Evolutionary conservation across 2,113 vertebrate species (phyloP), one percentile per base, ranked within the genome.

Genomic region (Salvelinus alpinus): DNA sequence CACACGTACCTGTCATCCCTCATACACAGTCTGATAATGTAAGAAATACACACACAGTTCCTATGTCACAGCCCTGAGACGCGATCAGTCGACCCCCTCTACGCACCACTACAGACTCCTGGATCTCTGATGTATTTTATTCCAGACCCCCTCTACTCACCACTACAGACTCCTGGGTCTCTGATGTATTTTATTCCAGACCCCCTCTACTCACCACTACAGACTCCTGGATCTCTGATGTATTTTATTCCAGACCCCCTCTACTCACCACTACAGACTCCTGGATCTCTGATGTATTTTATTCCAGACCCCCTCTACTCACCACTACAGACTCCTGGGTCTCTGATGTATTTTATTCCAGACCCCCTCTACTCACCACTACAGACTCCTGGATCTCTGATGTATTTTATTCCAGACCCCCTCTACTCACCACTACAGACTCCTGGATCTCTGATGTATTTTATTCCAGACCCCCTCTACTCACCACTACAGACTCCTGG

Each of bases 251-350:
- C 29, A 29, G 25, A 13, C 1, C 31, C n/a, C 14, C 20, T 9
- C 24, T 47, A 84, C 94, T 84, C 62, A 98, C 97, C 86, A 70
- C 79, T 87, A 83, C 98, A 99, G 38, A 95, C 94, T 0, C 82
- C 57, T 0, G 95, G 96, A 80, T 99, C 96, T 60, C 29, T 29
- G 29, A 29, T 29, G 29, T 29, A 4, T 4, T 29, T 29, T 3
- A 29, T 29, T 29, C 3, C 3, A 29, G 25, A 13, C 1, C 31
- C n/a, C 14, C 20, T 9, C 24, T 47, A 84, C 94, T 84, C 62
- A 98, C 97, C 86, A 70, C 79, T 87, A 83, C 98, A 99, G 38
- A 95, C 94, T 0, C 82, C 57, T 0, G 95, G 96, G 80, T 99
- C 96, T 60, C 29, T 29, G 29, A 29, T 4, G 29, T 29, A 29